phyloP scores from a whole-genome alignment of 2,888 invertebrate species.

The Elaeidobius kamerunicus region DNA sequence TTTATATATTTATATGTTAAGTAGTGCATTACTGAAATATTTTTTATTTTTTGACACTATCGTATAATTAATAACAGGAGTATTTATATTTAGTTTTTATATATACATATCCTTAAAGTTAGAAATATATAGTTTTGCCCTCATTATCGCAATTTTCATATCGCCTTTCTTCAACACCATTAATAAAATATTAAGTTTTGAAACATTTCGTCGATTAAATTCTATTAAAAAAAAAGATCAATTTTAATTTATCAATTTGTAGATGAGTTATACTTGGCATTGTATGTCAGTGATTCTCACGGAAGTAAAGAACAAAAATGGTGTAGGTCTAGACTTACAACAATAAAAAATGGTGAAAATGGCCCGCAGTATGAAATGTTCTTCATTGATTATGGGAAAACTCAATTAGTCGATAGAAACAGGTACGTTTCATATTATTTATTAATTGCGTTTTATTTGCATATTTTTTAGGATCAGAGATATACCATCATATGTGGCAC shows the following conservation, averaged over 20 bases:
- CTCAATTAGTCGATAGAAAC: constrained; percentile 50
- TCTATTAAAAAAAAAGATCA: too few species aligned
- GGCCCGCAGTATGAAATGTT: constrained; percentile 54
- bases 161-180: too few species aligned
- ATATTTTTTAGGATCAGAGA: constrained; percentile 50
- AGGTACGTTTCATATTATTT: constrained; percentile 49
- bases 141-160: too few species aligned
- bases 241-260: constrained; percentile 38
- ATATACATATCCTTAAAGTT: too few species aligned
- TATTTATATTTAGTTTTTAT: too few species aligned
- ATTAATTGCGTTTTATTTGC: not conserved
- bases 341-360: constrained; percentile 35
- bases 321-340: constrained; percentile 62
- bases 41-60: too few species aligned
- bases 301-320: constrained; percentile 50
- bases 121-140: too few species aligned
- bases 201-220: too few species aligned
- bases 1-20: too few species aligned
- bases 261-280: constrained; percentile 64
- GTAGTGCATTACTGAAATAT: too few species aligned
- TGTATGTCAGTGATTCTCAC: constrained; percentile 42
- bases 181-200: too few species aligned
- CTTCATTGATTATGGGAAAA: constrained; percentile 64
- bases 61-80: too few species aligned
- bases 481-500: constrained; percentile 50